Evolutionary conservation across 2,888 invertebrate species (phyloP).

Genomic region (Pollenia griseotomentosa): DNA sequence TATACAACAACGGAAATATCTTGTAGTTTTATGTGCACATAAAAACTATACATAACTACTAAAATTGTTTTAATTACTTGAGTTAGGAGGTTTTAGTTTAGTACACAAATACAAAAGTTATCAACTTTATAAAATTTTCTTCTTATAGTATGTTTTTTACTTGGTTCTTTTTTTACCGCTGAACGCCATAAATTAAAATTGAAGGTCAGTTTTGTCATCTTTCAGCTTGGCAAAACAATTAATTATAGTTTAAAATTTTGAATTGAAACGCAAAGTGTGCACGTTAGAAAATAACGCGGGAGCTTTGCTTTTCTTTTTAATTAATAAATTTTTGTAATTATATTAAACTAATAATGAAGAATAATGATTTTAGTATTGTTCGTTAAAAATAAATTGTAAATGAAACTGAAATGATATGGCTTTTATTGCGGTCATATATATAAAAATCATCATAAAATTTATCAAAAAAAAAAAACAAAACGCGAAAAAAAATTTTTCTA

Average conservation of each 20-base stretch:
- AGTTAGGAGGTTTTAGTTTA: conserved; percentile 53
- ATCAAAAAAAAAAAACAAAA: neutral
- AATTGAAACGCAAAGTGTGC: conserved; percentile 43
- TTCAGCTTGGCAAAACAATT: conserved; percentile 60
- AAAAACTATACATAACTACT: conserved; percentile 39
- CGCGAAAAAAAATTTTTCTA: too few relatives aligned
- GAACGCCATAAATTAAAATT: conserved; percentile 70
- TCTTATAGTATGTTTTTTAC: neutral
- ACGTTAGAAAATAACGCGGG: conserved; percentile 30
- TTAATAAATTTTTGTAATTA: conserved; percentile 66
- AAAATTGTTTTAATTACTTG: conserved; percentile 67
- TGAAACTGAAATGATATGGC: conserved; percentile 41
- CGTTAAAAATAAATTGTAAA: conserved; percentile 41
- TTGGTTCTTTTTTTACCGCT: conserved; percentile 1
- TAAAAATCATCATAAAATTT: conserved; percentile 18
- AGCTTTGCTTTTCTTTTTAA: conserved; percentile 28
- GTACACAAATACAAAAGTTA: conserved; percentile 21
- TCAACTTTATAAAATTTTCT: conserved; percentile 34
- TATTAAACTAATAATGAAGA: conserved; percentile 69
- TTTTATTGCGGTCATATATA: conserved; percentile 25
- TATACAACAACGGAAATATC: conserved; percentile 51
- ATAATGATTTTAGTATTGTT: conserved; percentile 55
- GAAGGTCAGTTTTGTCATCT: conserved; percentile 66
- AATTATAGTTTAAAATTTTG: conserved; percentile 52
- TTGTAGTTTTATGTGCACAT: conserved; percentile 34